Evolutionary conservation across 2,797 vertebrate species (phyloP), one percentile per base, ranked within the genome.

Genomic region (Hemibagrus guttatus): DNA sequence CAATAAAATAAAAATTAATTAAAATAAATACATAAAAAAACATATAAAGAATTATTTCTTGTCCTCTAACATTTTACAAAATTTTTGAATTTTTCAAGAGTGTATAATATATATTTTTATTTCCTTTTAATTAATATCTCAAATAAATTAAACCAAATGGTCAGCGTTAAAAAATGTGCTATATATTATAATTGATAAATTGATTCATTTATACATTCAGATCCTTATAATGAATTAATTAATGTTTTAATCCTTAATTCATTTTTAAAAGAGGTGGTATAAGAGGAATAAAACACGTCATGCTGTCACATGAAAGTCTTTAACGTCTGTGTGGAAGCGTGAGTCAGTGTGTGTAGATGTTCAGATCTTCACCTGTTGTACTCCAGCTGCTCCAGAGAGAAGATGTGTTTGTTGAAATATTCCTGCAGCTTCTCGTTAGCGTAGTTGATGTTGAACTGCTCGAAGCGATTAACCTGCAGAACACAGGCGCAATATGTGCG

Each of bases 401-500:
- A 98, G 92, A 98, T 98, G 92, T 98, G 97, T 86, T 98, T 98
- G 94, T 98, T 97, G 95, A 98, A 98, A 90, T 98, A 97, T 86
- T 98, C 97, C 93, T 97, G 97, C 26, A 98, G 96, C 87, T 98
- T 98, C 93, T 97, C 97, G 23, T 97, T 98, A 91, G 97, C 97
- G 2, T 97, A 98, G 93, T 98, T 98, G 91, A 98, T 97, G 79
- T 96, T 98, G 88, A 98, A 98, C 94, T 98, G 97, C 91, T 98
- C 97, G 90, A 98, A 98, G 35, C 96, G 96, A 93, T 98, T 98
- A 92, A 97, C 96, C 76, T 79, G 76, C 54, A 59, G 76, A 59
- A 59, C 5, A 17, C 21, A 83, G 64, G 26, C 11, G 58, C 17
- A 23, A 59, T 19, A 23, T 21, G 31, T 23, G 31, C 0, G 9